These are phyloP conservation scores for Apocrypta bakeri DNA, from an alignment of 1,140 invertebrate species.

Conservation along the genomic window DNA sequence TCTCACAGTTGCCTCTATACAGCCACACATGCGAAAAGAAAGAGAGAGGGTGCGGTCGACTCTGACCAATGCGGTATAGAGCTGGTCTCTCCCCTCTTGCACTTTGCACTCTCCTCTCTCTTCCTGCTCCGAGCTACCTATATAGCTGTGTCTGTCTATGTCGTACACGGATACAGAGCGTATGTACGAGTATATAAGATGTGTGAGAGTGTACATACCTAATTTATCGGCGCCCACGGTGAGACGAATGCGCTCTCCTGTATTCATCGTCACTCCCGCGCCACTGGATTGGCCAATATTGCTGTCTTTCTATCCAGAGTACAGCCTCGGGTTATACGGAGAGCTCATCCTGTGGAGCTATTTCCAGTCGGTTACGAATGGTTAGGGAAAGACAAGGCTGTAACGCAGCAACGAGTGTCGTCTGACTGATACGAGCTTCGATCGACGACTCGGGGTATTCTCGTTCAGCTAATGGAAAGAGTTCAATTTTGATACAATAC, in stretches of 20 bases:
- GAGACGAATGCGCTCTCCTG: conserved; percentile 71
- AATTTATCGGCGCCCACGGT: conserved; percentile 71
- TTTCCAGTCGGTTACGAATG: conserved; percentile 33
- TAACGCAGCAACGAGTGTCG: background rate
- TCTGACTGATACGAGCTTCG: conserved; percentile 29
- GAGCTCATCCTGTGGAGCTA: conserved; percentile 16
- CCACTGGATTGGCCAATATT: conserved; percentile 63
- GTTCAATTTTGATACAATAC: background rate
- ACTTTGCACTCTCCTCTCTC: background rate
- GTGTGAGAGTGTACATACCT: conserved; percentile 55
- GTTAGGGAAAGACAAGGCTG: background rate
- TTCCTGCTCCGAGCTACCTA: background rate
- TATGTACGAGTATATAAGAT: no score
- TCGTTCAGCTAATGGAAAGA: background rate
- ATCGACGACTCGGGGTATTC: background rate
- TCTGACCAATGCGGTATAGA: background rate
- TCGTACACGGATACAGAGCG: background rate
- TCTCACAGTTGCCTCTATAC: no score
- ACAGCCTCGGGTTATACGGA: background rate
- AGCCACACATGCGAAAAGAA: background rate
- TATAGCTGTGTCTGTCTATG: background rate
- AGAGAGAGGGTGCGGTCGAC: conserved; percentile 8
- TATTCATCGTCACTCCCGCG: conserved; percentile 65
- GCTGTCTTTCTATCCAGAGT: conserved; percentile 31
- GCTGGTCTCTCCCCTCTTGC: background rate